These are phyloP conservation scores for Hirtodrosophila cameraria DNA, from an alignment of 2,888 invertebrate genomes.

Conservation along the genomic window DNA sequence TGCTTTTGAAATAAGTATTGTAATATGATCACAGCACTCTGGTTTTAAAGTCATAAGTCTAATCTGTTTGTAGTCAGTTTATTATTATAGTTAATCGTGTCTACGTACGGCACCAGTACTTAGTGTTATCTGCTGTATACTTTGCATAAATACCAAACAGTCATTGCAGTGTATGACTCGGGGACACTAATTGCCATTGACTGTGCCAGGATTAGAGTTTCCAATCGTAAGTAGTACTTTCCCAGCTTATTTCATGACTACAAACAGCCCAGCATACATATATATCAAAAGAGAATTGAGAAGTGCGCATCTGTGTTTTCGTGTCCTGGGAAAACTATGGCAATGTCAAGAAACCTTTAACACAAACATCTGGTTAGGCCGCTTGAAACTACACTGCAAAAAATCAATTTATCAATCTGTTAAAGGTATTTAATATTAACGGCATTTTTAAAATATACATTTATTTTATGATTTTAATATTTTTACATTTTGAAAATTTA, in stretches of 20 bases:
- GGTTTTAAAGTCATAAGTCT: conserved; percentile 31
- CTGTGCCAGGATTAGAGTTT: not conserved
- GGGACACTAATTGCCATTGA: conserved; percentile 17
- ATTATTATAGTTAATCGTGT: conserved; percentile 36
- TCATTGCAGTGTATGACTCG: conserved; percentile 13
- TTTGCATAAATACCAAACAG: conserved; percentile 30
- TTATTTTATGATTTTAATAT: no score
- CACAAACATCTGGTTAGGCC: conserved; percentile 50
- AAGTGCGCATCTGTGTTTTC: no score
- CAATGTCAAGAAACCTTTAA: no score
- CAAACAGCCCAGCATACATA: conserved; percentile 10
- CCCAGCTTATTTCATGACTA: not conserved
- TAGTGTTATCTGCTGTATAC: conserved; percentile 26
- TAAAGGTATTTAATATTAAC: no score
- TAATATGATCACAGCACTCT: conserved; percentile 4
- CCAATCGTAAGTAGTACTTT: not conserved
- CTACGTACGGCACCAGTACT: conserved; percentile 10
- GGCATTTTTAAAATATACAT: no score
- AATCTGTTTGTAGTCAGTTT: conserved; percentile 47
- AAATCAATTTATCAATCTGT: no score
- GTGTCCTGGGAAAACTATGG: no score
- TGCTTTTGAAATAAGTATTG: conserved; percentile 4
- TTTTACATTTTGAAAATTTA: no score
- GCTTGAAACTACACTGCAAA: not conserved
- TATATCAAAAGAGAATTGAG: conserved; percentile 10